Evolutionary conservation across 2,113 vertebrate genomes (phyloP).

Genomic region (Spilogale gracilis): DNA sequence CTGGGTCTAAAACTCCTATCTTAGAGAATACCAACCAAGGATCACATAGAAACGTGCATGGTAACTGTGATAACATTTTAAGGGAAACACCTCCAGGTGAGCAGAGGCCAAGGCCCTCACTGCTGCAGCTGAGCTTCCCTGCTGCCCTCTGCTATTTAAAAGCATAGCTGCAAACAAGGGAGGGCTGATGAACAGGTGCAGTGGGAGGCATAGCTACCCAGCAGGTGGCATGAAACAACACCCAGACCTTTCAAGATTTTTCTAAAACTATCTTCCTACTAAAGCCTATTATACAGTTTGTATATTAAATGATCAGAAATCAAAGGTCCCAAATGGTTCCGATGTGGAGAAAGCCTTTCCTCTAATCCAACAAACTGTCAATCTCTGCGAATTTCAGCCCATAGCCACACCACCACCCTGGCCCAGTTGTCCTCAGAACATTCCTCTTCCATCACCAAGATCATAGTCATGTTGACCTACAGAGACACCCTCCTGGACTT

Average conservation of each 20-base stretch:
- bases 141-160: background rate
- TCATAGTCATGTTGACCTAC: background rate
- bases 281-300: background rate
- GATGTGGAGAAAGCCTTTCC: background rate
- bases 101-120: background rate
- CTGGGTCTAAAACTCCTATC: background rate
- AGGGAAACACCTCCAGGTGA: background rate
- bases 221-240: background rate
- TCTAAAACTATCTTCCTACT: background rate
- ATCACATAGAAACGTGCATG: background rate
- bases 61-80: background rate
- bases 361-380: background rate
- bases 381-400: background rate
- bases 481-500: background rate
- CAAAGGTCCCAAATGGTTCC: background rate
- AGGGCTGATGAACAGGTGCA: background rate
- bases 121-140: background rate
- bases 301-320: background rate
- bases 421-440: background rate
- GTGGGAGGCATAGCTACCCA: background rate
- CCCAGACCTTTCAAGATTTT: background rate
- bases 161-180: background rate
- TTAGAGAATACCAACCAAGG: slow-evolving; percentile 21
- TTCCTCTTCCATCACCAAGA: background rate
- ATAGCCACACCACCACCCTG: background rate